Percentiles rank a stretch among this genome's conserved stretches.
Conservation (phyloP, 2,797 vertebrate species). For the Phataginus tricuspis region DNA sequence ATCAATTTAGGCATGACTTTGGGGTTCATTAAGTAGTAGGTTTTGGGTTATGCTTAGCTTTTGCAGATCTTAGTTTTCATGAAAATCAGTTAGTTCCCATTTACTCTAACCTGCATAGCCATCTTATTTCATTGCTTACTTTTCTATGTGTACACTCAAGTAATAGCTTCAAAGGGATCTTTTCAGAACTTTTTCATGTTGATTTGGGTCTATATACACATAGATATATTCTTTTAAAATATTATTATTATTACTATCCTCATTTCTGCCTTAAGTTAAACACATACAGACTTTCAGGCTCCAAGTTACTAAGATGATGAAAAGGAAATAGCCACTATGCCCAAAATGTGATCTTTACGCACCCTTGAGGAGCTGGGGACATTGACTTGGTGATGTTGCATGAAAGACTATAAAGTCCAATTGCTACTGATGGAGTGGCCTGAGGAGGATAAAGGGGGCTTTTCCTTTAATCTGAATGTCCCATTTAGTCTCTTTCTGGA, state of each 20-base stretch:
- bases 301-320: not conserved
- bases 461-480: not conserved
- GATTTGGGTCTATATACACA: not conserved
- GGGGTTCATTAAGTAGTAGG: not conserved
- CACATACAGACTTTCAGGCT: not conserved
- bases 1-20: not conserved
- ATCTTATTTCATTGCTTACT: not conserved
- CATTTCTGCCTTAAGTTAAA: constrained; percentile 23
- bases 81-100: not conserved
- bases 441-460: not conserved
- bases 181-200: not conserved
- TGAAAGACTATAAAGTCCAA: not conserved
- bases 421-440: not conserved
- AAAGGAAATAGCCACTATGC: not conserved
- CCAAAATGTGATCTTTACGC: not conserved
- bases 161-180: not conserved
- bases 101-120: not conserved
- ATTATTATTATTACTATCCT: not conserved
- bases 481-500: not conserved
- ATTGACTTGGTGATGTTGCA: not conserved
- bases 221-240: constrained; percentile 26
- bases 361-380: not conserved
- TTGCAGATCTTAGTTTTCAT: constrained; percentile 6
- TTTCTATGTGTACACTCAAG: not conserved
- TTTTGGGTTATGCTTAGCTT: not conserved